These are phyloP conservation scores for Prionace glauca DNA, from an alignment of 2,797 vertebrate species.

Conservation along the genomic window DNA sequence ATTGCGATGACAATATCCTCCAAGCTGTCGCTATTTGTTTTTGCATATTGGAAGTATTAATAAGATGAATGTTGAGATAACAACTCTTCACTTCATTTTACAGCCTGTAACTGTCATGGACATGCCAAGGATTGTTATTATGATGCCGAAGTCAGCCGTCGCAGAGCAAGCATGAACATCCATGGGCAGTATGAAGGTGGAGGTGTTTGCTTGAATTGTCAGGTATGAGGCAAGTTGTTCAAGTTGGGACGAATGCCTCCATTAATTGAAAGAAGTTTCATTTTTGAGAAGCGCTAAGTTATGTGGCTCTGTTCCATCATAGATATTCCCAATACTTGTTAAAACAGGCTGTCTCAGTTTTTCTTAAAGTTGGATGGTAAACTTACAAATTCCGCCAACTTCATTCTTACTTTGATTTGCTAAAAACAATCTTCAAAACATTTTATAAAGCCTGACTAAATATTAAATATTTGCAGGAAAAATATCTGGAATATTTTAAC, in stretches of 20 bases:
- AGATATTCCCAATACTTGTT: not conserved
- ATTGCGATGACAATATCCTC: not conserved
- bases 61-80: not conserved
- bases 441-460: not conserved
- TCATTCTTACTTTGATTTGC: not conserved
- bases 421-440: not conserved
- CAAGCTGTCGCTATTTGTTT: not conserved
- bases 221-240: conserved; percentile 66
- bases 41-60: not conserved
- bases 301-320: not conserved
- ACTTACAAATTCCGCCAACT: not conserved
- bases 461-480: not conserved
- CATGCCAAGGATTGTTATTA: conserved; percentile 86
- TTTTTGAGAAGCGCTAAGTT: not conserved
- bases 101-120: conserved; percentile 89
- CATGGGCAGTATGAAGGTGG: conserved; percentile 75
- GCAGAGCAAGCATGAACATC: conserved; percentile 72
- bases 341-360: not conserved
- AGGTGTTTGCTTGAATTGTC: conserved; percentile 85
- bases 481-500: not conserved
- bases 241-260: conserved; percentile 47
- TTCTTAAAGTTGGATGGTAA: not conserved
- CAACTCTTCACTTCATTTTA: conserved; percentile 24
- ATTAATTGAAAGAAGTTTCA: not conserved
- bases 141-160: conserved; percentile 70